Conservation (phyloP, 2,797 vertebrate species). For the Antennarius maculatus region DNA sequence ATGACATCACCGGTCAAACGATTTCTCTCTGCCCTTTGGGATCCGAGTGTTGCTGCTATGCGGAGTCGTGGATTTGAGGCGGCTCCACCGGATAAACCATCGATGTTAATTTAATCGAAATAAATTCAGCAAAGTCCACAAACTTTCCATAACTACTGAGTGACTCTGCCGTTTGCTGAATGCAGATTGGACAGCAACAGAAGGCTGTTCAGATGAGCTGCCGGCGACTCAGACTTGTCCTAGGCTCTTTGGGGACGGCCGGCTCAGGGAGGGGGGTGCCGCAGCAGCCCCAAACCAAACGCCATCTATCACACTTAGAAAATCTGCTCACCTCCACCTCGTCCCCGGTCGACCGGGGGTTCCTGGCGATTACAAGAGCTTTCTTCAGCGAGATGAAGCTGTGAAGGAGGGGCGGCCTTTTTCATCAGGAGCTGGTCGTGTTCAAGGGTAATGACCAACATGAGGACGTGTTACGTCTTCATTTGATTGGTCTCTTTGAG, state of each 20-base stretch:
- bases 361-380: constrained; percentile 59
- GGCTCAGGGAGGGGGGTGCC: constrained; percentile 58
- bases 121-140: constrained; percentile 8
- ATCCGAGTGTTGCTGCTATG: no score
- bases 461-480: constrained; percentile 50
- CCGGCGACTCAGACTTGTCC: constrained; percentile 58
- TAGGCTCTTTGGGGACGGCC: constrained; percentile 59
- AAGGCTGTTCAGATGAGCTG: constrained; percentile 64
- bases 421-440: constrained; percentile 63
- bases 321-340: constrained; percentile 69
- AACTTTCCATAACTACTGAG: neutral
- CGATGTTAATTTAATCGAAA: neutral
- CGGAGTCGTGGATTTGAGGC: no score
- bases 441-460: constrained; percentile 74
- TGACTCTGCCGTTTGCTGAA: constrained; percentile 29
- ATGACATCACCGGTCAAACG: no score
- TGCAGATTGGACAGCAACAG: constrained; percentile 70
- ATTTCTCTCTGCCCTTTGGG: no score
- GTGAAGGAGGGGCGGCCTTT: constrained; percentile 58
- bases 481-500: constrained; percentile 60
- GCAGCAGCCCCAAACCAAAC: constrained; percentile 71
- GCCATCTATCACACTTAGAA: constrained; percentile 84
- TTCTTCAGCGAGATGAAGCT: constrained; percentile 58
- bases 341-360: constrained; percentile 56
- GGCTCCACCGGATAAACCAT: no score